A percentile compares a stretch with the other conserved stretches of the same genome.
Conservation (phyloP, 2,797 vertebrate species). For the Ceyx erithaca region DNA sequence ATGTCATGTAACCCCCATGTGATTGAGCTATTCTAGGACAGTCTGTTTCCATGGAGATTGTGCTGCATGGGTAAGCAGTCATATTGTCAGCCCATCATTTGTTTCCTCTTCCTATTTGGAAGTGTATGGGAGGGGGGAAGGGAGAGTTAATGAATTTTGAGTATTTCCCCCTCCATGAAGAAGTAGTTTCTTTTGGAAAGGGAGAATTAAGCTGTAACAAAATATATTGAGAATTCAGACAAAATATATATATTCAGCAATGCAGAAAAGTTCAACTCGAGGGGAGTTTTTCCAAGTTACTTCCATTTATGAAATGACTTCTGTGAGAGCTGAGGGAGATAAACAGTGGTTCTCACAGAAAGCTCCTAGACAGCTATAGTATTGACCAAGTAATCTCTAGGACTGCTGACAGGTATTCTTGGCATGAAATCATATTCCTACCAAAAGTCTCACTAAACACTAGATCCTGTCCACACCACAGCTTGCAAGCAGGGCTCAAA, state of each 20-base stretch:
- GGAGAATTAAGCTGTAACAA: not conserved
- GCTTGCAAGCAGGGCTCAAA: not conserved
- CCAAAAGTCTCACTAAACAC: not conserved
- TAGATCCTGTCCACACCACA: not conserved
- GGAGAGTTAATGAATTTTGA: not conserved
- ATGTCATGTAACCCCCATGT: slow-evolving; percentile 71
- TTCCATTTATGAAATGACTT: not conserved
- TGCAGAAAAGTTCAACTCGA: not conserved
- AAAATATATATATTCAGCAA: not conserved
- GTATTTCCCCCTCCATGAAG: not conserved
- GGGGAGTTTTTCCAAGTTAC: not conserved
- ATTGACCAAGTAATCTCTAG: not conserved
- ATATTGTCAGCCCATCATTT: slow-evolving; percentile 39
- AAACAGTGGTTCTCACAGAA: not conserved
- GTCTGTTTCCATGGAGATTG: slow-evolving; percentile 66
- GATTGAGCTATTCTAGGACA: slow-evolving; percentile 67
- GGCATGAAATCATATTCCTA: not conserved
- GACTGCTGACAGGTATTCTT: not conserved
- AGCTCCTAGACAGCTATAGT: not conserved
- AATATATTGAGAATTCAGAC: not conserved
- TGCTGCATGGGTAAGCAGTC: slow-evolving; percentile 50
- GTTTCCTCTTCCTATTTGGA: slow-evolving; percentile 56
- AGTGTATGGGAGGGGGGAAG: not conserved
- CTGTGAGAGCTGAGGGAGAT: not conserved
- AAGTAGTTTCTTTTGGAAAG: not conserved